Evolutionary conservation across 2,113 vertebrate genomes (phyloP), one percentile per base, ranked within the genome.

Genomic region (Chloebia gouldiae): DNA sequence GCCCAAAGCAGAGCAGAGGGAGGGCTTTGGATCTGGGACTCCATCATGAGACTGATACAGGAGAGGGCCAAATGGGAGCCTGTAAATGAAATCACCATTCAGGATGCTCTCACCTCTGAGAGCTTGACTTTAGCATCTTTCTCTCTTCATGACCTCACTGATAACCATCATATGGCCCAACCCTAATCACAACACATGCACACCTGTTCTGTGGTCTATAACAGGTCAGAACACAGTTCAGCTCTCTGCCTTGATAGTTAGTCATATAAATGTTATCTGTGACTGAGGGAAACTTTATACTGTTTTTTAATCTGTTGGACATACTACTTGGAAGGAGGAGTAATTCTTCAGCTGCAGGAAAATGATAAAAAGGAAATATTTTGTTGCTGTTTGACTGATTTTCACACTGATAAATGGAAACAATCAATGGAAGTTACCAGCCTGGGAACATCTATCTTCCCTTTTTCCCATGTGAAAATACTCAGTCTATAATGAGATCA

Each of bases 281-380:
- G 60, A 54, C 42, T 50, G 18, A 73, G 35, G 82, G 54, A 86
- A 90, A 65, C 28, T 69, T 85, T 77, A 77, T 65, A 42, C n/a
- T 63, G 10, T 35, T 88, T 91, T 88, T 78, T 59, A 86, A 94
- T 92, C 68, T 88, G 24, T 27, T 90, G 60, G 60, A 84, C 54
- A 71, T 93, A 82, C 91, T 93, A 30, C 72, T 78, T 93, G 60
- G 86, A 90, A 93, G 44, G 30, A 70, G 69, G 30, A 86, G 25
- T 86, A 70, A 86, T 92, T 88, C 93, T 94, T 92, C 83, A 95
- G 47, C 64, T 78, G 47, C 54, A 83, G 82, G 44, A 90, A 92
- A 88, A 47, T 13, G 9, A 39, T 47, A 35, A 59, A 90, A 83
- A 93, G 86, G 88, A 95, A 95, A 88, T 63, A 16, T 92, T 94